Evolutionary conservation across 2,888 invertebrate genomes (phyloP).

Genomic region (Linyphia triangularis): DNA sequence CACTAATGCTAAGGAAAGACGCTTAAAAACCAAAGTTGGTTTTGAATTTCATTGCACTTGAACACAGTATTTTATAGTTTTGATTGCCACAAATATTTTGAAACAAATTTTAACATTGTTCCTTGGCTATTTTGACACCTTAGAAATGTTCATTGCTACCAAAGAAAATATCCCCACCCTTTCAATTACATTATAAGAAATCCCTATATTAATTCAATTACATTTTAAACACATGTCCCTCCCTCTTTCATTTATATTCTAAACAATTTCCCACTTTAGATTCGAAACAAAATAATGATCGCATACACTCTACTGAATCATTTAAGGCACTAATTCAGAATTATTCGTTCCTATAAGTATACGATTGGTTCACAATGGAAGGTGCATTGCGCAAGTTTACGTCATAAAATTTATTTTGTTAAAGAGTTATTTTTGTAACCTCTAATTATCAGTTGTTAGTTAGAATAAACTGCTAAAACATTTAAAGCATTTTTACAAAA

Average conservation of each 20-base stretch:
- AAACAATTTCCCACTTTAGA: no score
- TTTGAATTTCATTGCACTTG: background rate
- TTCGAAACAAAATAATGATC: no score
- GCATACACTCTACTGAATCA: background rate
- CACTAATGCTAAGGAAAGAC: background rate
- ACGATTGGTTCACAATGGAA: background rate
- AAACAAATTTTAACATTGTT: constrained; percentile 7
- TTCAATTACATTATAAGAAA: background rate
- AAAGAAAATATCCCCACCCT: background rate
- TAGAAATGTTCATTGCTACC: background rate
- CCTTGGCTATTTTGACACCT: constrained; percentile 33
- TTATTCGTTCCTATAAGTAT: background rate
- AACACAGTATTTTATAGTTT: no score
- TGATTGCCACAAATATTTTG: no score
- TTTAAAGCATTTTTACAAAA: background rate
- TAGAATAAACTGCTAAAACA: background rate
- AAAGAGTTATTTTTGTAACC: background rate
- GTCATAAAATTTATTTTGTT: background rate
- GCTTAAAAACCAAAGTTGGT: background rate
- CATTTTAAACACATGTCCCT: no score
- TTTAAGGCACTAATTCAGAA: background rate
- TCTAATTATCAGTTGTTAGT: background rate
- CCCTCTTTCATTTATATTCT: no score
- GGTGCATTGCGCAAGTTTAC: background rate
- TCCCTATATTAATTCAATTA: no score